Evolutionary conservation across 2,113 vertebrate species (phyloP).

Genomic region (Fulica atra): DNA sequence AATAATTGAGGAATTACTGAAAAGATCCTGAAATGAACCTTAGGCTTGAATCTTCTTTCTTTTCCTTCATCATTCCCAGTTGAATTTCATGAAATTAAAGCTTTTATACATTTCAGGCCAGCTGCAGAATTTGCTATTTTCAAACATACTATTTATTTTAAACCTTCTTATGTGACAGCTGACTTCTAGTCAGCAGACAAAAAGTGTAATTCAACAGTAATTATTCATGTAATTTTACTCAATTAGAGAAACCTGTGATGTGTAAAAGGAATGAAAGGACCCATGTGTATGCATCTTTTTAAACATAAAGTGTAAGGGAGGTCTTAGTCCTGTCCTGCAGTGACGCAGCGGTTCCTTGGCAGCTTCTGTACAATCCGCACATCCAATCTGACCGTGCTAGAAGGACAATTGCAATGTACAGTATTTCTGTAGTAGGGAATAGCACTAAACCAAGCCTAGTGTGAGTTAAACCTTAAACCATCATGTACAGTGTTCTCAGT

Average conservation of each 20-base stretch:
- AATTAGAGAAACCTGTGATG: neutral
- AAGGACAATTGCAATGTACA: neutral
- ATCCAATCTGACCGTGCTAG: neutral
- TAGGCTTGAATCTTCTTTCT: neutral
- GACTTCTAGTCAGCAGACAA: neutral
- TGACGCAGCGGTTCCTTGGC: rapidly evolving
- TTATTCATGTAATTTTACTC: neutral
- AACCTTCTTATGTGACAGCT: neutral
- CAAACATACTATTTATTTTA: neutral
- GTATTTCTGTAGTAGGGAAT: neutral
- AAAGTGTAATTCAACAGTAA: neutral
- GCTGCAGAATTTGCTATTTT: neutral
- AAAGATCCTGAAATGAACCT: neutral
- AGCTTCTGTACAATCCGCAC: neutral
- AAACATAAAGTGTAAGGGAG: neutral
- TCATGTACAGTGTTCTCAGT: neutral
- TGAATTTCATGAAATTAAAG: neutral
- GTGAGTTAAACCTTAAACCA: neutral
- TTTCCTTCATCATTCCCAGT: neutral
- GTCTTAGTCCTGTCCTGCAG: neutral
- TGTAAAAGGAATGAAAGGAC: neutral
- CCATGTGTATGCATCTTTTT: neutral
- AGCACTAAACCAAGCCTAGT: neutral
- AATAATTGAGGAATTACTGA: neutral
- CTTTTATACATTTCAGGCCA: neutral